Conservation (phyloP, 2,797 vertebrate species). For the Amblyraja radiata region DNA sequence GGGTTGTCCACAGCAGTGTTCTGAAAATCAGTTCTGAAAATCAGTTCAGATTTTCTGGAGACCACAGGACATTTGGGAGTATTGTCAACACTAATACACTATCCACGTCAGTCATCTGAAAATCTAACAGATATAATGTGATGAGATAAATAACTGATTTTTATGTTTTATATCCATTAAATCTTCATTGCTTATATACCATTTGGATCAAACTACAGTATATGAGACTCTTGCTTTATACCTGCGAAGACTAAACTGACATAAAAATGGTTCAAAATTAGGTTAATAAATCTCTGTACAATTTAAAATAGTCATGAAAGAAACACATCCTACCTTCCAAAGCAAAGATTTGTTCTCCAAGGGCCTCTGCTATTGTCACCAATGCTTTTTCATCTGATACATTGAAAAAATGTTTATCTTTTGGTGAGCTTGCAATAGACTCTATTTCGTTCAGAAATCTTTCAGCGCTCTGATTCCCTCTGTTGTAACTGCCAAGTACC, state of each 20-base stretch:
- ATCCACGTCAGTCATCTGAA: not conserved
- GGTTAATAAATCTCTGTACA: not conserved
- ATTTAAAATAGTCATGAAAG: not conserved
- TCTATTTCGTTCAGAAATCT: conserved; percentile 85
- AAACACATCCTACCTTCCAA: conserved; percentile 75
- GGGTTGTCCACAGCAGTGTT: not conserved
- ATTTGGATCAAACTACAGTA: not conserved
- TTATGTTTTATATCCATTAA: not conserved
- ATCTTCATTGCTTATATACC: not conserved
- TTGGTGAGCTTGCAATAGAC: conserved; percentile 76
- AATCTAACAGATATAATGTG: not conserved
- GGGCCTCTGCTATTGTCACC: conserved; percentile 77
- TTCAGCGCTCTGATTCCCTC: conserved; percentile 75
- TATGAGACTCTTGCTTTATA: not conserved
- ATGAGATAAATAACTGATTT: not conserved
- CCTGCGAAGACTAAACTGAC: not conserved
- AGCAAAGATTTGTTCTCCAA: conserved; percentile 91
- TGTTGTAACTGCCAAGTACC: conserved; percentile 90
- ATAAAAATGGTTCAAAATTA: not conserved
- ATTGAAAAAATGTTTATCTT: conserved; percentile 92
- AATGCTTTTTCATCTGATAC: conserved; percentile 86
- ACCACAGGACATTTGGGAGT: not conserved
- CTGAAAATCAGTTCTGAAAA: not conserved
- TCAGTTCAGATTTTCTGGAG: not conserved
- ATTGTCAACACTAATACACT: not conserved